Conservation (phyloP, 2,888 invertebrate species). For the Alcis repandata region DNA sequence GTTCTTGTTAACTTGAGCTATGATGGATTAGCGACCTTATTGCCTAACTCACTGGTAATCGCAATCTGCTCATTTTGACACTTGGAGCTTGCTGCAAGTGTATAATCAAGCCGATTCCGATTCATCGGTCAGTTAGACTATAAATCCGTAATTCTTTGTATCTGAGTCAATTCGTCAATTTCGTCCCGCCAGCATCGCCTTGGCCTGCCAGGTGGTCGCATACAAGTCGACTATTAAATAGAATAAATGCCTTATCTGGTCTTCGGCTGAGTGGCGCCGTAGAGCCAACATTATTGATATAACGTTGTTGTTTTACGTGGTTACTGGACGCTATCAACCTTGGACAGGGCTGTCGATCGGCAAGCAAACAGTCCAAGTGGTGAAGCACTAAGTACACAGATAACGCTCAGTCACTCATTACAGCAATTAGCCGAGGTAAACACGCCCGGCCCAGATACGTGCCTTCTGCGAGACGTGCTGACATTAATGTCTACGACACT, state of each 20-base stretch:
- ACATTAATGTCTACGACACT: slow-evolving; percentile 45
- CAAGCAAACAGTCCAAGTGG: slow-evolving; percentile 73
- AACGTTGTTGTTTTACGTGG: slow-evolving; percentile 47
- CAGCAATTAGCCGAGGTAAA: slow-evolving; percentile 80
- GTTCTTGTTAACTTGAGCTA: too few species aligned
- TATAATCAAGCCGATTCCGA: too few species aligned
- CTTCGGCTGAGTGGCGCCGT: slow-evolving; percentile 49
- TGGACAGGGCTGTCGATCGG: slow-evolving; percentile 67
- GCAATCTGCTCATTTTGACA: too few species aligned
- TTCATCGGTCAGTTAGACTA: too few species aligned
- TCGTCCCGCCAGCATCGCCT: neutral
- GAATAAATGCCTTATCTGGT: slow-evolving; percentile 35
- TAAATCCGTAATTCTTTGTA: too few species aligned
- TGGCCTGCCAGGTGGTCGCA: neutral
- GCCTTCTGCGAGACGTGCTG: slow-evolving; percentile 46
- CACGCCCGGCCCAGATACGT: slow-evolving; percentile 73
- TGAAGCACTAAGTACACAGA: slow-evolving; percentile 69
- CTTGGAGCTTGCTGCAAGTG: too few species aligned
- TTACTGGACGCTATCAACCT: slow-evolving; percentile 56
- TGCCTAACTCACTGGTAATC: too few species aligned
- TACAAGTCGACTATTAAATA: slow-evolving; percentile 10
- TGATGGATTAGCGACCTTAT: too few species aligned
- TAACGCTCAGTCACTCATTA: slow-evolving; percentile 71
- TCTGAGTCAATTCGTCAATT: too few species aligned
- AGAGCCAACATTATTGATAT: slow-evolving; percentile 49